Evolutionary conservation across 2,888 invertebrate genomes (phyloP).

Genomic region (Molorchus minor): DNA sequence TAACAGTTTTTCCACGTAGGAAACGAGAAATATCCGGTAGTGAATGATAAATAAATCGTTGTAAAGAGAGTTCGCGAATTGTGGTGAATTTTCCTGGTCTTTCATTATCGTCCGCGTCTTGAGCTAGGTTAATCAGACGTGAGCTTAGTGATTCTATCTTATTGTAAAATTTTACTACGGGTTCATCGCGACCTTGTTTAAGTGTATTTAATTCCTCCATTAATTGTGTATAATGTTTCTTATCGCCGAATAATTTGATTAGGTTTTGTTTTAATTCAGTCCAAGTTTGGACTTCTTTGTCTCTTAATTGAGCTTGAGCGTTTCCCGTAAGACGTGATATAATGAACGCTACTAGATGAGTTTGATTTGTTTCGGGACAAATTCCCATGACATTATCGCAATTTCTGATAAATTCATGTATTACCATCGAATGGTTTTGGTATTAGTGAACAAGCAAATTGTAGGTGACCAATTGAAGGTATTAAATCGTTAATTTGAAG

Average conservation of each 20-base stretch:
- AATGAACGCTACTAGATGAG: background rate
- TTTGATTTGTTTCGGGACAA: background rate
- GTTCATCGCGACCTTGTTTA: background rate
- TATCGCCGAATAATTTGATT: background rate
- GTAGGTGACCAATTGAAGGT: too few species aligned
- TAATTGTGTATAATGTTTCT: constrained; percentile 8
- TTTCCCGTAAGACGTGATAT: background rate
- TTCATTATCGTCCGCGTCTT: background rate
- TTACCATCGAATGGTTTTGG: background rate
- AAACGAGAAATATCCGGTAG: background rate
- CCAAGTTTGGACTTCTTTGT: background rate
- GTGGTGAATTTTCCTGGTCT: background rate
- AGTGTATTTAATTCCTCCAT: constrained; percentile 2
- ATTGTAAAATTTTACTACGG: background rate
- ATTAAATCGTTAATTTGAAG: too few species aligned
- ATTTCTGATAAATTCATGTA: background rate
- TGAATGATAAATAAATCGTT: constrained; percentile 5
- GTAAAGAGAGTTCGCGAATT: background rate
- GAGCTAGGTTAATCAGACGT: background rate
- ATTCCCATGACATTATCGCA: background rate
- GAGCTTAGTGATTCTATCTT: background rate
- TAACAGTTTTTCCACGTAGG: background rate
- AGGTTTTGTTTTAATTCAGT: background rate
- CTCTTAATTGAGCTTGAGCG: background rate
- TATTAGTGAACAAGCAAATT: background rate